phyloP scores from a whole-genome alignment of 2,113 vertebrate genomes.

The Myotis lucifugus region DNA sequence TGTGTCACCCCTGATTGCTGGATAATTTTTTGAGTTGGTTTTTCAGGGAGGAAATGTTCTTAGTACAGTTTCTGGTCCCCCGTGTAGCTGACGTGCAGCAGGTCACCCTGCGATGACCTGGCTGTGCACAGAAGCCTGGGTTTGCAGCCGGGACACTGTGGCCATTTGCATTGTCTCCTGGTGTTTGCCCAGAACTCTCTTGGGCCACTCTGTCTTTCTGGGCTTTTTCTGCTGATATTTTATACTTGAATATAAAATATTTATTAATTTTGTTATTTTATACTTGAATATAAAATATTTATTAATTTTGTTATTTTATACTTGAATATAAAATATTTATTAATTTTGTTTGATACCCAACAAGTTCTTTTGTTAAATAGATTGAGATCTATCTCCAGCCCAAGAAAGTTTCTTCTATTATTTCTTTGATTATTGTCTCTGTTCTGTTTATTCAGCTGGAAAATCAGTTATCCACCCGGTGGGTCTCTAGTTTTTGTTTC shows the following conservation, averaged over 20 bases:
- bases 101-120: too few species aligned
- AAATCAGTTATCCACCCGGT: rapidly evolving
- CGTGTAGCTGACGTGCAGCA: rapidly evolving
- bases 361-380: neutral
- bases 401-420: neutral
- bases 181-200: neutral
- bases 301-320: too few species aligned
- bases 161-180: neutral
- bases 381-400: neutral
- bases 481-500: neutral
- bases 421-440: neutral
- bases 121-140: neutral
- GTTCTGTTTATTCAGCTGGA: neutral
- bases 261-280: too few species aligned
- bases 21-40: neutral
- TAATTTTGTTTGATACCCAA: too few species aligned
- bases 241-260: neutral
- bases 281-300: neutral
- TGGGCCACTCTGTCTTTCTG: neutral
- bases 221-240: neutral
- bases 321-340: neutral
- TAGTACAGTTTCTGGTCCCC: neutral
- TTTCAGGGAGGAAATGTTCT: neutral
- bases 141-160: rapidly evolving
- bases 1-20: neutral